Percentiles rank a stretch among this genome's conserved stretches.
Conservation (phyloP, 2,113 vertebrate genomes). For the Glaucomys volans region DNA sequence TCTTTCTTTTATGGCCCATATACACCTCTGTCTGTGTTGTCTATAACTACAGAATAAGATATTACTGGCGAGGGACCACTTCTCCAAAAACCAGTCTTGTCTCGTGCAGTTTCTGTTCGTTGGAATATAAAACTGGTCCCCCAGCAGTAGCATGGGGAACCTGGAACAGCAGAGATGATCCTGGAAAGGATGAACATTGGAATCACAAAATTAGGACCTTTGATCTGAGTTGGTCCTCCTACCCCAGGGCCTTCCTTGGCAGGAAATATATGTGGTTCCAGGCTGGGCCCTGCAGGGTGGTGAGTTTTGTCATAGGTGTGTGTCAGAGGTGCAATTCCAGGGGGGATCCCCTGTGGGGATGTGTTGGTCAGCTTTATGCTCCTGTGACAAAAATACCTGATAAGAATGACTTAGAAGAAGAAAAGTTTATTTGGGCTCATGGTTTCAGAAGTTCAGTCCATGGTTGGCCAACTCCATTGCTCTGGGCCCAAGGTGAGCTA, state of each 20-base stretch:
- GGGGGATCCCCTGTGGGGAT: accelerated
- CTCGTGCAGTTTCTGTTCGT: neutral
- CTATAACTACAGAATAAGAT: slow-evolving; percentile 52
- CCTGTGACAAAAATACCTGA: too few relatives aligned
- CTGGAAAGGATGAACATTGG: neutral
- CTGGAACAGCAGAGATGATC: neutral
- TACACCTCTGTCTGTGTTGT: slow-evolving; percentile 56
- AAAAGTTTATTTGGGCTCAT: too few relatives aligned
- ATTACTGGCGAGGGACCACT: slow-evolving; percentile 3
- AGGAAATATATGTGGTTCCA: neutral
- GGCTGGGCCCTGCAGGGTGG: neutral
- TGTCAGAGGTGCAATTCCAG: neutral
- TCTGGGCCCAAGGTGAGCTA: neutral
- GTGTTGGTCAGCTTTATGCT: neutral
- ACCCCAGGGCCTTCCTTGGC: neutral
- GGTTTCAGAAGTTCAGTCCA: too few relatives aligned
- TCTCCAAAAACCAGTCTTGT: neutral
- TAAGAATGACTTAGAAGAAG: too few relatives aligned
- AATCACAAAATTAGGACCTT: neutral
- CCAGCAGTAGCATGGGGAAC: neutral
- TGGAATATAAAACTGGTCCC: neutral
- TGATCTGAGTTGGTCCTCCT: neutral
- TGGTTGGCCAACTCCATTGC: too few relatives aligned
- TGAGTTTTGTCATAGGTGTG: neutral
- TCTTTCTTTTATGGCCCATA: slow-evolving; percentile 59